Percentiles rank a stretch among this genome's conserved stretches.
Evolutionary conservation across 2,113 vertebrate genomes (phyloP).

Genomic region (Cochlearius cochlearius): DNA sequence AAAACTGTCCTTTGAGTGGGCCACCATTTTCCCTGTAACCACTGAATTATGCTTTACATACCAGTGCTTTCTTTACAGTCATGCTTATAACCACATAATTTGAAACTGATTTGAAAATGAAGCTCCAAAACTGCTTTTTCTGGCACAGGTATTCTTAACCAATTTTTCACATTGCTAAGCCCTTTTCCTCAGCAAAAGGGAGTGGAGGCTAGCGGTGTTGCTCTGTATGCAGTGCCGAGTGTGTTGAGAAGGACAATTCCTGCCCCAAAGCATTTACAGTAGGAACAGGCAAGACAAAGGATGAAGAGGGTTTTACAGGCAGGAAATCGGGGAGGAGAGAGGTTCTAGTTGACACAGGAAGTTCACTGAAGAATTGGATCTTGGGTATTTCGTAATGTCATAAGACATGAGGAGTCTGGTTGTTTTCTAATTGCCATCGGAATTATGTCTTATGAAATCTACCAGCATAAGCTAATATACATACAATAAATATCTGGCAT

Average conservation of each 20-base stretch:
- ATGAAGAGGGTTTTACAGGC: background rate
- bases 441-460: background rate
- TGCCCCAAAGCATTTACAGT: background rate
- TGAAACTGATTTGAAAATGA: background rate
- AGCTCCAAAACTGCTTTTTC: background rate
- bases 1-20: background rate
- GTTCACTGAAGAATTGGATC: background rate
- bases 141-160: background rate
- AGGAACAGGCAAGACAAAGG: background rate
- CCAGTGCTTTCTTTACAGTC: background rate
- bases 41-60: background rate
- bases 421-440: background rate
- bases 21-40: background rate
- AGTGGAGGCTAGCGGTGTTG: background rate
- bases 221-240: fast-evolving
- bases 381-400: background rate
- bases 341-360: background rate
- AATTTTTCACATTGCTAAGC: background rate
- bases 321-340: background rate
- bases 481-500: background rate
- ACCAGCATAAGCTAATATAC: background rate
- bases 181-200: background rate
- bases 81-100: background rate
- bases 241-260: background rate
- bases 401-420: background rate